phyloP scores from a whole-genome alignment of 1,140 invertebrate species.

The Zaprionus vittiger region DNA sequence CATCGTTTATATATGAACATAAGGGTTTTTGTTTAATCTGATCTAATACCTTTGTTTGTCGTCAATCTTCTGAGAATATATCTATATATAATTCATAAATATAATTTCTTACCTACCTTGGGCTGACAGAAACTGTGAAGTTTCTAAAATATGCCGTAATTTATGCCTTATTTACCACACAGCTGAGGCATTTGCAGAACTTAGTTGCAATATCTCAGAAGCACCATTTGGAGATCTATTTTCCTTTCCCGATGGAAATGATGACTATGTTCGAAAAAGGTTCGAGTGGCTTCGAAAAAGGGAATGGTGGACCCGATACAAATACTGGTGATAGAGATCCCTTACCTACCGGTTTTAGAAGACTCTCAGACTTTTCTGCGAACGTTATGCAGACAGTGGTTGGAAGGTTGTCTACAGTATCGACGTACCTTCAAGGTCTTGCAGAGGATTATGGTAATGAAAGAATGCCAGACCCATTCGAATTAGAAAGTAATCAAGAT shows the following conservation, averaged over 20 bases:
- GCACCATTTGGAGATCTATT: neutral
- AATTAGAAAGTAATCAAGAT: too few relatives aligned
- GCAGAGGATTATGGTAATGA: neutral
- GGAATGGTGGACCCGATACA: too few relatives aligned
- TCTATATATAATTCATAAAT: too few relatives aligned
- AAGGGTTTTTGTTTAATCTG: too few relatives aligned
- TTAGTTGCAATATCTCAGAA: neutral
- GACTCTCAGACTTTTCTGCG: neutral
- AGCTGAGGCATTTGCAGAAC: conserved; percentile 5
- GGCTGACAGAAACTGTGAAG: too few relatives aligned
- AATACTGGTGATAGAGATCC: too few relatives aligned
- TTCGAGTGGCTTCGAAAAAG: neutral
- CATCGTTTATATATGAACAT: too few relatives aligned
- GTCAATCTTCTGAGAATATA: too few relatives aligned
- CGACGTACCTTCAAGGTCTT: neutral
- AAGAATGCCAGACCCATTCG: neutral
- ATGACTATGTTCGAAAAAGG: neutral
- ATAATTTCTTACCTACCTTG: too few relatives aligned
- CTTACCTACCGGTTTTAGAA: neutral
- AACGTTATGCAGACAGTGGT: neutral
- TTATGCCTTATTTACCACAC: neutral
- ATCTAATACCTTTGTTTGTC: too few relatives aligned
- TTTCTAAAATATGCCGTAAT: neutral
- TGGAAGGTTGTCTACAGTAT: neutral
- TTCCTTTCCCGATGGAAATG: neutral